A percentile compares a stretch with the other conserved stretches of the same genome.
phyloP scores from a whole-genome alignment of 2,888 invertebrate species.

The Caradrina kadenii region DNA sequence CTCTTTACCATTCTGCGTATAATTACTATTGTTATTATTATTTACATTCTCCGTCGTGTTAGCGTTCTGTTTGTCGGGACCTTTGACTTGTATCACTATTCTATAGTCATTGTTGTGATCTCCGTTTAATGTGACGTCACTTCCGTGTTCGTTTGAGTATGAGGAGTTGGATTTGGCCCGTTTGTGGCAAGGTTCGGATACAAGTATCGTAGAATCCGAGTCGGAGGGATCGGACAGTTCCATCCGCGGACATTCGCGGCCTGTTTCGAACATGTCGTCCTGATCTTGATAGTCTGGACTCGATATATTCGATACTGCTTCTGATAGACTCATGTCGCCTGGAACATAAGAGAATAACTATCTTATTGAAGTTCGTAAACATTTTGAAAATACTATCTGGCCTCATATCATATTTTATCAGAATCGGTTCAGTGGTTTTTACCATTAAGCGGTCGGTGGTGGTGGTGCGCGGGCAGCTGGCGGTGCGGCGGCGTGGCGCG shows the following conservation, averaged over 20 bases:
- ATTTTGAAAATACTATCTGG: not conserved
- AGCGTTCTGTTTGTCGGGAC: constrained; percentile 82
- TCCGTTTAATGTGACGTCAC: constrained; percentile 91
- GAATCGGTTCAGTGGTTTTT: constrained; percentile 35
- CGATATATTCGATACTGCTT: constrained; percentile 96
- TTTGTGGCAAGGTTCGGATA: constrained; percentile 94
- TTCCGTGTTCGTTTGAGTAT: constrained; percentile 88
- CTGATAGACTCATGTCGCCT: constrained; percentile 95
- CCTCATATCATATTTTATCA: too few relatives aligned
- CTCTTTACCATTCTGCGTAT: constrained; percentile 86
- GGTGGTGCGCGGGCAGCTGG: constrained; percentile 70
- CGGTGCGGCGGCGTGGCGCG: constrained; percentile 88
- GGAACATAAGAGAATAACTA: constrained; percentile 62
- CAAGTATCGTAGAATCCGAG: constrained; percentile 96
- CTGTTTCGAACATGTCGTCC: constrained; percentile 94
- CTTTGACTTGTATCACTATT: constrained; percentile 94
- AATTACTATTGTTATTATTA: constrained; percentile 84
- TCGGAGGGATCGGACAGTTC: constrained; percentile 97
- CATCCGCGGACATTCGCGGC: constrained; percentile 95
- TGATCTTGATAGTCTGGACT: constrained; percentile 97
- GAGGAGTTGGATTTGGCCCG: constrained; percentile 86
- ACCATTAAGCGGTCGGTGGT: constrained; percentile 83
- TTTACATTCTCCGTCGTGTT: constrained; percentile 82
- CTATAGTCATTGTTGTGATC: constrained; percentile 90
- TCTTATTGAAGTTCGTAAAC: not conserved